phyloP scores from a whole-genome alignment of 2,888 invertebrate species.

The Salticus scenicus region DNA sequence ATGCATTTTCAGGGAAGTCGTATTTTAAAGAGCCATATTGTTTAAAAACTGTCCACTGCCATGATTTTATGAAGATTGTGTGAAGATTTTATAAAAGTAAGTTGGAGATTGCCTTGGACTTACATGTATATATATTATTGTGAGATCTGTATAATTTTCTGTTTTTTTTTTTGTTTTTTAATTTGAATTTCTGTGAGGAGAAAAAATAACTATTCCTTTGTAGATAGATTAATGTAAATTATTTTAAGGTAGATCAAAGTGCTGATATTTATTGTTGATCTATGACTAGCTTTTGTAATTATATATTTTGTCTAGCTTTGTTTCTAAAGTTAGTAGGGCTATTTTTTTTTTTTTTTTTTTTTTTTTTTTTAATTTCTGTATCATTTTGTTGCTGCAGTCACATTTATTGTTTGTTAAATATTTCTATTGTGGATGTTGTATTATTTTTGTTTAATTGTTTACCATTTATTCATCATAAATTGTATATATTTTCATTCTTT shows the following conservation, averaged over 20 bases:
- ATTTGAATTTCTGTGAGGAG: too few relatives aligned
- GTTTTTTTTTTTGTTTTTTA: background rate
- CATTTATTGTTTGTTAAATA: background rate
- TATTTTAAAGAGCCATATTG: constrained; percentile 11
- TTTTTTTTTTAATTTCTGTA: background rate
- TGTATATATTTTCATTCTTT: background rate
- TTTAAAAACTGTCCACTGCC: constrained; percentile 41
- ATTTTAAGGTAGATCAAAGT: background rate
- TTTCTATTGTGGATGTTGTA: background rate
- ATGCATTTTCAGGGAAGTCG: constrained; percentile 41
- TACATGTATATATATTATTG: too few relatives aligned
- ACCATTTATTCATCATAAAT: background rate
- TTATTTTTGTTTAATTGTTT: background rate
- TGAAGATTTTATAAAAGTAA: constrained; percentile 23
- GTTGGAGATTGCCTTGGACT: background rate
- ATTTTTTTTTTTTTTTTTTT: too few relatives aligned
- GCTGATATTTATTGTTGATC: background rate
- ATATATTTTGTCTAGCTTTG: background rate
- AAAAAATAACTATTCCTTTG: background rate
- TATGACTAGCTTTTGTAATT: too few relatives aligned
- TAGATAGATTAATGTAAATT: constrained; percentile 1
- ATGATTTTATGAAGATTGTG: constrained; percentile 33
- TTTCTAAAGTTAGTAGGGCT: constrained; percentile 11
- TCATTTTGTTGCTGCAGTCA: background rate
- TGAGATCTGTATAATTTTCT: constrained; percentile 17